Evolutionary conservation across 2,113 vertebrate genomes (phyloP).

Genomic region (Oreochromis spilurus): DNA sequence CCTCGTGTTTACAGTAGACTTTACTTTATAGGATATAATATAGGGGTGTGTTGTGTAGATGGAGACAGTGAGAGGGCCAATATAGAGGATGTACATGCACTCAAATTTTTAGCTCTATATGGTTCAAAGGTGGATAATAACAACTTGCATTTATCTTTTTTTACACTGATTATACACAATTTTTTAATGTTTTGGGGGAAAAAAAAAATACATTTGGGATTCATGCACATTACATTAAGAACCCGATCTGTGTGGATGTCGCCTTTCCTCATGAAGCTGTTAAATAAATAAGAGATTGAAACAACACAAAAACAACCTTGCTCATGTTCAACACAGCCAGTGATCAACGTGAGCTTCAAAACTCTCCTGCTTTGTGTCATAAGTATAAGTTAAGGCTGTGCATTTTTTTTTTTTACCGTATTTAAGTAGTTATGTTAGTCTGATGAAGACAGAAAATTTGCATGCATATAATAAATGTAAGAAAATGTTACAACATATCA

Average conservation of each 20-base stretch:
- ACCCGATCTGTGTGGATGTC: not conserved
- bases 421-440: not conserved
- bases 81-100: not conserved
- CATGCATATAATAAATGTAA: not conserved
- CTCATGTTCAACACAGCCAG: not conserved
- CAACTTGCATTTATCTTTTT: not conserved
- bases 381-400: too few relatives aligned
- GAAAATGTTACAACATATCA: not conserved
- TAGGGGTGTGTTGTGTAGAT: not conserved
- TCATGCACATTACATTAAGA: not conserved
- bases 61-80: not conserved
- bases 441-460: not conserved
- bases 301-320: not conserved
- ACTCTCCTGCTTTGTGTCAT: not conserved
- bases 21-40: not conserved
- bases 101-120: not conserved
- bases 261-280: not conserved
- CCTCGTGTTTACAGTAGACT: not conserved
- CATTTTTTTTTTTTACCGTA: not conserved
- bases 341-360: not conserved
- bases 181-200: accelerated
- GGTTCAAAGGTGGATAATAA: not conserved
- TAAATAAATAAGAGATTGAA: not conserved
- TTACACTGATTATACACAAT: not conserved
- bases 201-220: accelerated